Percentiles rank a stretch among this genome's conserved stretches.
These are phyloP conservation scores for Rattus norvegicus DNA, from an alignment of 2,113 vertebrate genomes.

Conservation along the genomic window DNA sequence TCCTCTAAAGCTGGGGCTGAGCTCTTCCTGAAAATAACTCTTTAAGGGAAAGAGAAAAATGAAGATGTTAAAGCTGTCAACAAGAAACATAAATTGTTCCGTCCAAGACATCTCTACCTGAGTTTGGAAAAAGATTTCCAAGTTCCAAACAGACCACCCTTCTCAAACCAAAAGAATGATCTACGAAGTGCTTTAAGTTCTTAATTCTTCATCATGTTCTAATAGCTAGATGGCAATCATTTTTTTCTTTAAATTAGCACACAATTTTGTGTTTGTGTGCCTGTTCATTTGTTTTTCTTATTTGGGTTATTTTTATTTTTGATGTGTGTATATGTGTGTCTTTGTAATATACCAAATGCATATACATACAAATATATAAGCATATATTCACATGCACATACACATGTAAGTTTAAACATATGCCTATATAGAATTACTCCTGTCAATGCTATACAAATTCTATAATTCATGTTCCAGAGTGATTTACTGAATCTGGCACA, in stretches of 20 bases:
- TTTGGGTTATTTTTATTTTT: not conserved
- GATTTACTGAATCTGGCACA: not conserved
- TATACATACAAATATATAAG: fast-evolving
- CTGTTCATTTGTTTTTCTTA: not conserved
- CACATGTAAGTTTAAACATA: not conserved
- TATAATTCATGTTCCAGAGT: not conserved
- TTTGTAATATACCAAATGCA: not conserved
- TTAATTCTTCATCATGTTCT: not conserved
- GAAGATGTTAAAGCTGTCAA: not conserved
- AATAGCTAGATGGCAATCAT: not conserved
- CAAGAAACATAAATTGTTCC: not conserved
- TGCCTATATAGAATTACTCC: not conserved
- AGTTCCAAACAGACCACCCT: not conserved
- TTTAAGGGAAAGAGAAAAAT: not conserved
- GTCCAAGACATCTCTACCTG: not conserved
- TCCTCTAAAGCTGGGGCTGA: not conserved
- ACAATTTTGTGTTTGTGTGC: not conserved
- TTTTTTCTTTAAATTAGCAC: constrained; percentile 1
- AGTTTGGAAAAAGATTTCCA: not conserved
- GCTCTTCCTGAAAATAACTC: not conserved
- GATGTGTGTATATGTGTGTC: not conserved
- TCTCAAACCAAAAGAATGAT: not conserved
- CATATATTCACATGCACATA: not conserved
- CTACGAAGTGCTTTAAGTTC: not conserved
- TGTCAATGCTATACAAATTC: not conserved